Percentiles rank a stretch among this genome's conserved stretches.
phyloP scores from a whole-genome alignment of 2,888 invertebrate genomes.

The Tanypteryx hageni region DNA sequence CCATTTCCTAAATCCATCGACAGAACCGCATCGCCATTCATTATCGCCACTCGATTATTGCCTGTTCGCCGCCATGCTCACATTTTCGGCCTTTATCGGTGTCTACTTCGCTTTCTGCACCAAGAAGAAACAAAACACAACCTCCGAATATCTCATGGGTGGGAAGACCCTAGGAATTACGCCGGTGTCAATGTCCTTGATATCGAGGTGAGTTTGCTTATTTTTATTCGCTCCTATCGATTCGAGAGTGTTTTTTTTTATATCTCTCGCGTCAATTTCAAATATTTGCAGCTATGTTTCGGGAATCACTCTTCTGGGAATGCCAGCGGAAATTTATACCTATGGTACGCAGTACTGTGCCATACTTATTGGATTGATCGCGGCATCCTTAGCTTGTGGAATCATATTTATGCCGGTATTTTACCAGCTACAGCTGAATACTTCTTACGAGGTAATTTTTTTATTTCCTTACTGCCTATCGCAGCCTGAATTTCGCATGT shows the following conservation, averaged over 20 bases:
- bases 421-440: slow-evolving; percentile 84
- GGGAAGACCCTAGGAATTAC: slow-evolving; percentile 88
- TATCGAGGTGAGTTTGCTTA: slow-evolving; percentile 82
- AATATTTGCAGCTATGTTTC: slow-evolving; percentile 81
- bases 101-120: slow-evolving; percentile 86
- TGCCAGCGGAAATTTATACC: slow-evolving; percentile 88
- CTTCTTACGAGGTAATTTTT: slow-evolving; percentile 84
- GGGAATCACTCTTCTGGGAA: slow-evolving; percentile 86
- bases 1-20: neutral
- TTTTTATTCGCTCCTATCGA: neutral
- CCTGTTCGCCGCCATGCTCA: slow-evolving; percentile 86
- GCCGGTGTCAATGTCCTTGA: slow-evolving; percentile 89
- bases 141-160: slow-evolving; percentile 86
- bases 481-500: neutral
- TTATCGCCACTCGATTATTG: slow-evolving; percentile 80
- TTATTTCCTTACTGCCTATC: neutral
- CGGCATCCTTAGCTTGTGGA: slow-evolving; percentile 83
- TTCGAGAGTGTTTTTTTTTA: slow-evolving; percentile 64
- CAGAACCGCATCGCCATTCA: slow-evolving; percentile 6
- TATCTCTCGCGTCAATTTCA: slow-evolving; percentile 2
- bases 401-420: slow-evolving; percentile 85
- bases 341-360: slow-evolving; percentile 88
- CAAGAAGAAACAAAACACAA: slow-evolving; percentile 77
- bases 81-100: slow-evolving; percentile 86
- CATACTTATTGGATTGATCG: slow-evolving; percentile 80